These are phyloP conservation scores for Jordanella pulchra DNA, from an alignment of 2,797 vertebrate species.

Conservation along the genomic window DNA sequence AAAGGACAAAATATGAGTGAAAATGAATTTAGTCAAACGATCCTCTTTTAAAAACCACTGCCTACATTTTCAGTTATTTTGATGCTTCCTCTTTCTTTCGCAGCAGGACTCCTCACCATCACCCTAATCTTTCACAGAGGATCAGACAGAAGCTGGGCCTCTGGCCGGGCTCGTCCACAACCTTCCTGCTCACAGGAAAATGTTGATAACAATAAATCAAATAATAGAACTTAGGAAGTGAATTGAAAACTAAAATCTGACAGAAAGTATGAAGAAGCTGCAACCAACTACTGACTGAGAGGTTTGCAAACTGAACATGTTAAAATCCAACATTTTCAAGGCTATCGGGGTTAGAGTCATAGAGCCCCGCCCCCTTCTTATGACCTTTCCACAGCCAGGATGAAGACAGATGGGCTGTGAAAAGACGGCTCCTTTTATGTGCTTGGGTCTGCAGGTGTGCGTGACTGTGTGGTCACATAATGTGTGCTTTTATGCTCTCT, in stretches of 20 bases:
- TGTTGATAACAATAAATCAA: no score
- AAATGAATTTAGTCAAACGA: no score
- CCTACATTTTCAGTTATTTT: no score
- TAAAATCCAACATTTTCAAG: not conserved
- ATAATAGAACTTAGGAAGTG: no score
- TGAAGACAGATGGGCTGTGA: slow-evolving; percentile 71
- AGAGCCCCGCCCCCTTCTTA: slow-evolving; percentile 36
- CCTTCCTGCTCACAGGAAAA: no score
- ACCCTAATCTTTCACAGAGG: no score
- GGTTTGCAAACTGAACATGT: not conserved
- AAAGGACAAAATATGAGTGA: not conserved
- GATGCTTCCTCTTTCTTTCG: no score
- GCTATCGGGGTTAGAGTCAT: not conserved
- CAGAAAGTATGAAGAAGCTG: not conserved
- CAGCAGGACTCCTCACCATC: no score
- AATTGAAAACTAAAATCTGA: not conserved
- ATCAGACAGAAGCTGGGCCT: no score
- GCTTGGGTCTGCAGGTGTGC: slow-evolving; percentile 23
- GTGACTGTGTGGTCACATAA: slow-evolving; percentile 31
- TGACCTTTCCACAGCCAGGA: slow-evolving; percentile 70
- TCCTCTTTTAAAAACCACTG: no score
- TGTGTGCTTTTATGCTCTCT: slow-evolving; percentile 51
- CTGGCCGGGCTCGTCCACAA: no score
- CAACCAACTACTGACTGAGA: not conserved
- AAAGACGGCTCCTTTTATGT: slow-evolving; percentile 67